Evolutionary conservation across 2,113 vertebrate species (phyloP).

Genomic region (Trichechus manatus): DNA sequence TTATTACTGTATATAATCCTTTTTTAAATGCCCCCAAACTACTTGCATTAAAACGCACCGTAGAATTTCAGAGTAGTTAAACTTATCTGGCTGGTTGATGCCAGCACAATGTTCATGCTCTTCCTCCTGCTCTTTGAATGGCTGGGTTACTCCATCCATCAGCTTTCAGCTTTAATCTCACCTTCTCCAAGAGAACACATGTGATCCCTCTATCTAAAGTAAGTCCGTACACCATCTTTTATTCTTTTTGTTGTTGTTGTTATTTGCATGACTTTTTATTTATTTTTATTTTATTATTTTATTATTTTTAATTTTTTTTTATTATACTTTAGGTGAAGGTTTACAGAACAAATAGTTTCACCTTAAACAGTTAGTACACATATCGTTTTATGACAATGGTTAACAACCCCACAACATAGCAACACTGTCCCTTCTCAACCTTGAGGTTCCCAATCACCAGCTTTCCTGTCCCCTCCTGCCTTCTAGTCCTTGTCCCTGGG

Average conservation of each 20-base stretch:
- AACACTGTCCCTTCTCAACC: too few species aligned
- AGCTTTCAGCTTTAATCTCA: not conserved
- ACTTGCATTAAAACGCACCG: not conserved
- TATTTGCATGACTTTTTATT: too few species aligned
- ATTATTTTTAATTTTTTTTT: too few species aligned
- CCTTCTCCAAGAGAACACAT: not conserved
- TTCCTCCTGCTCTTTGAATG: not conserved
- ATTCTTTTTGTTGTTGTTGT: not conserved
- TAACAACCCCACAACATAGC: too few species aligned
- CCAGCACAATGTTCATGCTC: fast-evolving
- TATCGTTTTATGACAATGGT: too few species aligned
- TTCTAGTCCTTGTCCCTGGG: too few species aligned
- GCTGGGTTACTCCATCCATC: not conserved
- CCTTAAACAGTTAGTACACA: too few species aligned
- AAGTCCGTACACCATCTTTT: not conserved
- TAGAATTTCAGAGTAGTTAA: not conserved
- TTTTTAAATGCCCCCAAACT: not conserved
- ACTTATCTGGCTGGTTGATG: not conserved
- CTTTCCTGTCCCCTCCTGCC: too few species aligned
- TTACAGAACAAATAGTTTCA: too few species aligned
- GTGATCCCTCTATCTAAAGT: not conserved
- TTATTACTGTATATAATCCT: not conserved
- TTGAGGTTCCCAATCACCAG: too few species aligned
- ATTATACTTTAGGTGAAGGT: too few species aligned
- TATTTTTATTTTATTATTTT: too few species aligned